Evolutionary conservation across 2,888 invertebrate genomes (phyloP), one percentile per base, ranked within the genome.

Genomic region (Enchytraeus crypticus): DNA sequence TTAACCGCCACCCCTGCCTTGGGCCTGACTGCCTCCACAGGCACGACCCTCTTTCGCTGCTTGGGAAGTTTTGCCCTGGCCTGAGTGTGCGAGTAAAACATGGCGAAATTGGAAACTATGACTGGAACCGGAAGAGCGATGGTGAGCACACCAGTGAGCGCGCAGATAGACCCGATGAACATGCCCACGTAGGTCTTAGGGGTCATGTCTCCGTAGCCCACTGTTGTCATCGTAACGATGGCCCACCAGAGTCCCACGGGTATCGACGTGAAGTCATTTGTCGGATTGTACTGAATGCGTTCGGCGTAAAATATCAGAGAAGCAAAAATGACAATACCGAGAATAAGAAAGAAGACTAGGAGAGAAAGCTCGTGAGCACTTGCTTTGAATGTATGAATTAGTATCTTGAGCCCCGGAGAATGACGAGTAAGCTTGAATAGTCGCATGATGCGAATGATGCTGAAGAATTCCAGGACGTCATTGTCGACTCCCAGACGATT

Each of bases 281-380:
- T 85, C 11, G 91, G 91, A 80, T 95, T 93, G 73, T 89, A 88
- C 87, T 92, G 85, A 75, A 95, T 92, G 71, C 91, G 86, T 81
- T 96, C 95, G 23, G 95, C 93, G 75, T 93, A 95, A 96, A 96
- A 71, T n/a, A n/a, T n/a, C n/a, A n/a, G n/a, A n/a, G n/a, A n/a
- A n/a, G n/a, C n/a, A n/a, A n/a, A n/a, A n/a, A 96, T 89, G 64
- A 96, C 92, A 71, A 96, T 95, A 60, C 93, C 93, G 30, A 96
- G 84, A 45, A 92, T 88, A 58, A 96, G 84, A 81, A 96, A 95
- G 82, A 95, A 96, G 57, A 95, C 92, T 66, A 96, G 73, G n/a
- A n/a, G n/a, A n/a, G n/a, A n/a, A n/a, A n/a, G n/a, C n/a, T n/a
- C n/a, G n/a, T n/a, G n/a, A n/a, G n/a, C n/a, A n/a, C n/a, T n/a